Percentiles rank a stretch among this genome's conserved stretches.
Evolutionary conservation across 2,113 vertebrate species (phyloP).

Genomic region (Melanostigma gelatinosum): DNA sequence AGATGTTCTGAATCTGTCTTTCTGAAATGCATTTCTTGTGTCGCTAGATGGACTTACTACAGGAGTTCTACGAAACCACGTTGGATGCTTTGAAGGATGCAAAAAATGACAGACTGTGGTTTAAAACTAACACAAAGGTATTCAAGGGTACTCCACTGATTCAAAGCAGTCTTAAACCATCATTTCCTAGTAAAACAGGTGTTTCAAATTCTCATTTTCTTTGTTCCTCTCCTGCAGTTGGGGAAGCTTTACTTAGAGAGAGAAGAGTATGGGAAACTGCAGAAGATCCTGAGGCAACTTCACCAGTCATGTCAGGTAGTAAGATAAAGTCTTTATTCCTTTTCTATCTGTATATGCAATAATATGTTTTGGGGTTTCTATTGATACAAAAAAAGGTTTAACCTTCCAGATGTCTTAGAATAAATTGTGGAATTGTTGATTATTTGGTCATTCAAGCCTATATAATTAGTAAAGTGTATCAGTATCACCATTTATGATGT

Average conservation of each 20-base stretch:
- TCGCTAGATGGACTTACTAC: slow-evolving; percentile 96
- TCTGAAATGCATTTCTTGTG: slow-evolving; percentile 53
- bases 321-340: neutral
- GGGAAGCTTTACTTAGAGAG: slow-evolving; percentile 98
- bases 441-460: neutral
- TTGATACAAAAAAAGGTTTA: neutral
- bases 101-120: slow-evolving; percentile 99
- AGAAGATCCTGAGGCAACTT: slow-evolving; percentile 97
- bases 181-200: neutral
- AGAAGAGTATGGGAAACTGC: slow-evolving; percentile 97
- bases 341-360: neutral
- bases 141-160: slow-evolving; percentile 20
- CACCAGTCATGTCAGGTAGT: slow-evolving; percentile 99
- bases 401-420: neutral
- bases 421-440: neutral
- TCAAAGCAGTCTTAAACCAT: neutral
- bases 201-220: neutral
- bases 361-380: accelerated
- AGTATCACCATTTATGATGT: neutral
- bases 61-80: slow-evolving; percentile 99
- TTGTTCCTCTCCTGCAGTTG: slow-evolving; percentile 82
- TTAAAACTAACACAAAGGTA: slow-evolving; percentile 99
- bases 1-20: neutral
- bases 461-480: neutral
- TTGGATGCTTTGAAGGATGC: slow-evolving; percentile 98